Conservation (phyloP, 2,797 vertebrate genomes). For the Linurgus olivaceus region DNA sequence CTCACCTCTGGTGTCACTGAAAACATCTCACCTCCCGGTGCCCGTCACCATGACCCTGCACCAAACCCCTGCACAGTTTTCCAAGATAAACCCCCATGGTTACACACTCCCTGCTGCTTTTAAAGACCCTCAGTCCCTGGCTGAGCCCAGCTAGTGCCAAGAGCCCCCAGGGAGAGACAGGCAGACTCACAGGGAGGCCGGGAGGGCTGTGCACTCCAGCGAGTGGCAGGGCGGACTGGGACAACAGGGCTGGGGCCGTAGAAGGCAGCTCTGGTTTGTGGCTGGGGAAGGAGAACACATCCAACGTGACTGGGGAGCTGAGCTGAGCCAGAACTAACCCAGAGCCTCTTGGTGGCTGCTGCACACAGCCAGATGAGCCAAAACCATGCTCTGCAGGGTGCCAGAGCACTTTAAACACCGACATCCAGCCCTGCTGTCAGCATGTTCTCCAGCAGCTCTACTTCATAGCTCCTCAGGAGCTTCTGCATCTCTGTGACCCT, state of each 20-base stretch:
- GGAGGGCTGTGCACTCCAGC: constrained; percentile 83
- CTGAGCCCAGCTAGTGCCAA: fast-evolving
- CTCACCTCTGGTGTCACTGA: neutral
- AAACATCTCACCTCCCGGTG: fast-evolving
- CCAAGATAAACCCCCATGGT: neutral
- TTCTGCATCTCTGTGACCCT: neutral
- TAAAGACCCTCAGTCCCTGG: neutral
- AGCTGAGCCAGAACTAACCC: neutral
- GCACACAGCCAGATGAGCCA: neutral
- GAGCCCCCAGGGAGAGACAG: neutral
- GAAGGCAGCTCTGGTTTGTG: constrained; percentile 78
- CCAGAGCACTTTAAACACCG: fast-evolving
- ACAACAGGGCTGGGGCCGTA: constrained; percentile 77
- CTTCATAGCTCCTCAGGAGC: neutral
- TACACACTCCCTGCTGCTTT: neutral
- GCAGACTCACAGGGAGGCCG: constrained; percentile 82
- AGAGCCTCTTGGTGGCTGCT: neutral
- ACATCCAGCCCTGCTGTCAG: neutral
- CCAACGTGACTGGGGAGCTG: neutral
- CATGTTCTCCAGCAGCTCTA: neutral
- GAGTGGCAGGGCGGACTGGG: constrained; percentile 81
- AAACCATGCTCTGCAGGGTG: fast-evolving
- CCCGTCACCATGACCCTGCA: neutral
- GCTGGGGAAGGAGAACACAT: constrained; percentile 64
- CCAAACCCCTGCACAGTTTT: fast-evolving